These are phyloP conservation scores for Drosophila suboccidentalis DNA, from an alignment of 2,888 invertebrate species.

Conservation along the genomic window DNA sequence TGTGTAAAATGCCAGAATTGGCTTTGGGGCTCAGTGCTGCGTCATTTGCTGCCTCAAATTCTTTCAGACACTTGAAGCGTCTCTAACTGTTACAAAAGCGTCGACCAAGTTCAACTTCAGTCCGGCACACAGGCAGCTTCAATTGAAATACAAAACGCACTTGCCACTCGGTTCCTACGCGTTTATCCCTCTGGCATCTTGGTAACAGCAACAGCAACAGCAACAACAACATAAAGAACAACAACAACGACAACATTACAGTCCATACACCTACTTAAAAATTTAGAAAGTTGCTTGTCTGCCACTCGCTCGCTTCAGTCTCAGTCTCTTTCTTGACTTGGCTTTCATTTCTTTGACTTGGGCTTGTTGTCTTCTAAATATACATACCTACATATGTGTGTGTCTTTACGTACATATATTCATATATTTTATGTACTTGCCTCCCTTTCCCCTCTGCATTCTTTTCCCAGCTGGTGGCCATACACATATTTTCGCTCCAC, in stretches of 20 bases:
- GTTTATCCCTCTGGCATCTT: constrained; percentile 60
- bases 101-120: constrained; percentile 18
- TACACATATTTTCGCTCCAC: not conserved
- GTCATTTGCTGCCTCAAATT: constrained; percentile 72
- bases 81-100: constrained; percentile 29
- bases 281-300: constrained; percentile 81
- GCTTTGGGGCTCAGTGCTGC: constrained; percentile 63
- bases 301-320: constrained; percentile 47
- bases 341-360: constrained; percentile 63
- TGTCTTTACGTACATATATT: not conserved
- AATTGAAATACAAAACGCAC: constrained; percentile 72
- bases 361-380: constrained; percentile 41
- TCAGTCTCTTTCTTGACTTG: constrained; percentile 52
- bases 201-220: constrained; percentile 9
- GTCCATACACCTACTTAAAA: constrained; percentile 79
- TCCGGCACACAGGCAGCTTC: constrained; percentile 37
- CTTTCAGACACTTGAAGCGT: constrained; percentile 68
- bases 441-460: constrained; percentile 56
- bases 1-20: constrained; percentile 62
- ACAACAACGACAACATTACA: constrained; percentile 38
- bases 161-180: constrained; percentile 46
- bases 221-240: constrained; percentile 14
- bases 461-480: constrained; percentile 44
- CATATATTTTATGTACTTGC: constrained; percentile 25
- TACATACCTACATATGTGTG: not conserved